Evolutionary conservation across 2,797 vertebrate species (phyloP).

Genomic region (Mus minutoides): DNA sequence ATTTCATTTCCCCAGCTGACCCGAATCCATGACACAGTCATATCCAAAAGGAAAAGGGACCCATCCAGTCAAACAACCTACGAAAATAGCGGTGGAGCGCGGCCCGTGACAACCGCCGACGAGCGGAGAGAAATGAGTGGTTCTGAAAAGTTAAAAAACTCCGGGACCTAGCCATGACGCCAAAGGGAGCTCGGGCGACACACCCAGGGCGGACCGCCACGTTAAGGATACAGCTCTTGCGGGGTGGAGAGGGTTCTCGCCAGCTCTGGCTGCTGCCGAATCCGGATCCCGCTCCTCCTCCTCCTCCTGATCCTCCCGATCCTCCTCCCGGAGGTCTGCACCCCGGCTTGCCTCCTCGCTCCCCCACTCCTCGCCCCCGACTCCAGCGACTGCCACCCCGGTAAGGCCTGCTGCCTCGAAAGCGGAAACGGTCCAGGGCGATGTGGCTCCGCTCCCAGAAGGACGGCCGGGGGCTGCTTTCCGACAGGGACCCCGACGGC

Average conservation of each 20-base stretch:
- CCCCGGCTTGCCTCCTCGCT: constrained; percentile 84
- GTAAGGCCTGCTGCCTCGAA: constrained; percentile 89
- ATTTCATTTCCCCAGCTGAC: background rate
- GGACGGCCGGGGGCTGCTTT: constrained; percentile 90
- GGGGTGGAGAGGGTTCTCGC: constrained; percentile 89
- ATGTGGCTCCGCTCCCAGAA: constrained; percentile 98
- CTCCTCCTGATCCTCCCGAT: constrained; percentile 80
- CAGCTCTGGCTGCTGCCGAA: constrained; percentile 86
- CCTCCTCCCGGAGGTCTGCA: constrained; percentile 83
- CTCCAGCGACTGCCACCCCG: constrained; percentile 89
- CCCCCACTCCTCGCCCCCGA: constrained; percentile 85
- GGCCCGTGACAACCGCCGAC: background rate
- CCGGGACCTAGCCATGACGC: constrained; percentile 51
- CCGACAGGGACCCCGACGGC: constrained; percentile 87
- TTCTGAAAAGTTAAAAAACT: constrained; percentile 60
- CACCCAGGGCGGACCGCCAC: constrained; percentile 72
- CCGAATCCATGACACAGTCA: background rate
- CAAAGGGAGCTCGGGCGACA: constrained; percentile 65
- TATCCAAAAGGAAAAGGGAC: background rate
- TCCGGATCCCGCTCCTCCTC: constrained; percentile 82
- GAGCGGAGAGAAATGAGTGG: background rate
- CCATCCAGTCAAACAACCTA: background rate
- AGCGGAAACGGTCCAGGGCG: constrained; percentile 93
- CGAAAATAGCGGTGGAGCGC: background rate
- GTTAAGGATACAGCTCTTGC: constrained; percentile 79